Conservation (phyloP, 1,140 invertebrate species). For the Anoplophora glabripennis region DNA sequence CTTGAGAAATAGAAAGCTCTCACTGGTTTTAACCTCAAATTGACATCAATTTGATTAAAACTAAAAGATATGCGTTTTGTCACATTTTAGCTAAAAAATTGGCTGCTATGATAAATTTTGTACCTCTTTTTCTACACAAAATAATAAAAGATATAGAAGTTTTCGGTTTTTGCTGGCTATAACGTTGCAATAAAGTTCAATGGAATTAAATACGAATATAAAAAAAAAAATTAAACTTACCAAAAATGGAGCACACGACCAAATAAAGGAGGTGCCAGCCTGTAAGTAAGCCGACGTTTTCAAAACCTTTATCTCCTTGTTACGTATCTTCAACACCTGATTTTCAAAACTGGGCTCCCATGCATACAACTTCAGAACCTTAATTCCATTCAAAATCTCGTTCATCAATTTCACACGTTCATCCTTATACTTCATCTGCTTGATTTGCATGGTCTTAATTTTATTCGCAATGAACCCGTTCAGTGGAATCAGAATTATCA, state of each 20-base stretch:
- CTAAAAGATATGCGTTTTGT: no score
- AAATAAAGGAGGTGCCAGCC: conserved; percentile 87
- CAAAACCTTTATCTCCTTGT: conserved; percentile 81
- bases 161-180: no score
- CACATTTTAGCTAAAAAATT: no score
- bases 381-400: conserved; percentile 92
- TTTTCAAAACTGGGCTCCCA: conserved; percentile 89
- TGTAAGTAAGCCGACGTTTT: conserved; percentile 84
- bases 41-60: no score
- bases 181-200: no score
- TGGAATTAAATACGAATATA: no score
- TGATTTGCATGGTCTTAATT: conserved; percentile 77
- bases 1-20: no score
- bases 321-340: conserved; percentile 78
- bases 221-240: conserved; percentile 57
- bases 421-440: conserved; percentile 90
- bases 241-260: conserved; percentile 94
- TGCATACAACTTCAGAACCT: conserved; percentile 87
- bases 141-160: no score
- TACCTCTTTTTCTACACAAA: no score
- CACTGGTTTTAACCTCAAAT: no score
- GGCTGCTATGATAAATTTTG: no score
- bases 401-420: conserved; percentile 92
- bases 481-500: conserved; percentile 88
- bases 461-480: conserved; percentile 87